These are phyloP conservation scores for Pristionchus maxplancki DNA, from an alignment of 2,888 invertebrate genomes.

Conservation along the genomic window DNA sequence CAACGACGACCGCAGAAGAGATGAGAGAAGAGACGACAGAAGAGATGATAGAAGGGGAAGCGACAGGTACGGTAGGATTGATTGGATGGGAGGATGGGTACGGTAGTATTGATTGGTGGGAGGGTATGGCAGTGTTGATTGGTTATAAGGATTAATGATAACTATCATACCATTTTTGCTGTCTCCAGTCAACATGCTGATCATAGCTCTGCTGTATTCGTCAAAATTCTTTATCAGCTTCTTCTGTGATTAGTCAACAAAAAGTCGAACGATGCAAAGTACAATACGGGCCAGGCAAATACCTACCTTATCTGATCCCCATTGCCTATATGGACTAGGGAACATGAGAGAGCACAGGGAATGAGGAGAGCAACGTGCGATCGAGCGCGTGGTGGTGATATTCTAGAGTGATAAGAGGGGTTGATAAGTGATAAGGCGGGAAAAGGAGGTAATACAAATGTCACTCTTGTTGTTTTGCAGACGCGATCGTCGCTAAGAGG, in stretches of 20 bases:
- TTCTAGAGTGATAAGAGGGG: neutral
- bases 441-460: neutral
- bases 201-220: too few species aligned
- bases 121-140: neutral
- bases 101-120: neutral
- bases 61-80: slow-evolving; percentile 27
- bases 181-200: too few species aligned
- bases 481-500: slow-evolving; percentile 40
- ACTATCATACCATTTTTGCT: too few species aligned
- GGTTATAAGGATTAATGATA: neutral
- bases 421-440: neutral
- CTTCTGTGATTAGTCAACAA: neutral
- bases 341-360: neutral
- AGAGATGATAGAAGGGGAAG: slow-evolving; percentile 41
- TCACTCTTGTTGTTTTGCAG: slow-evolving; percentile 23
- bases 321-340: neutral
- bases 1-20: slow-evolving; percentile 33
- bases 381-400: neutral
- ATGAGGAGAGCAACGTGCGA: neutral
- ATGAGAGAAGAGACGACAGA: slow-evolving; percentile 52
- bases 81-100: neutral
- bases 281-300: neutral
- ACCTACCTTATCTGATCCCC: neutral
- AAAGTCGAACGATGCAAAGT: slow-evolving; percentile 16
- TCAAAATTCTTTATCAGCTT: too few species aligned